Percentiles rank a stretch among this genome's conserved stretches.
Conservation (phyloP, 2,888 invertebrate genomes). For the Lepidocyrtinus sp. region DNA sequence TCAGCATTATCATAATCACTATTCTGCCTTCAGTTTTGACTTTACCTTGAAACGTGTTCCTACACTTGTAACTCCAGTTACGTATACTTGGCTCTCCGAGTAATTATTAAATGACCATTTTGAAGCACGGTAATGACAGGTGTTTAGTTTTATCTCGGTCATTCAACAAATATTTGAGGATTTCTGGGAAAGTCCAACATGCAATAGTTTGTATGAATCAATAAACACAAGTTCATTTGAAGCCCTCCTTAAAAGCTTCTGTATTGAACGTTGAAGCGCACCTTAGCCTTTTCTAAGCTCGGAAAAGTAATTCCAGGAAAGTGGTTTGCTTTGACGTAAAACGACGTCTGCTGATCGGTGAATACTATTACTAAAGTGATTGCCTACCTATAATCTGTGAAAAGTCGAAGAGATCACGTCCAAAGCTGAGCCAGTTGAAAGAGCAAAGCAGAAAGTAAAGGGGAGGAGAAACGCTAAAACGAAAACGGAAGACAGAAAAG, state of each 20-base stretch:
- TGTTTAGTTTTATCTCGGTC: not conserved
- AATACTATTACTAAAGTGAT: not conserved
- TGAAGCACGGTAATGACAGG: not conserved
- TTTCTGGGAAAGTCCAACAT: not conserved
- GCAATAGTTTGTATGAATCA: not conserved
- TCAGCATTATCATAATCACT: not conserved
- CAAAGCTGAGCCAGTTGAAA: too few relatives aligned
- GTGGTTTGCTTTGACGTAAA: slow-evolving; percentile 37
- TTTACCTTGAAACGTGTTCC: not conserved
- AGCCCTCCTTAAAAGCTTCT: not conserved
- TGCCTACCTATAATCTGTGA: not conserved
- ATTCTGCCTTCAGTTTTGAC: not conserved
- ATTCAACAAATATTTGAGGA: not conserved
- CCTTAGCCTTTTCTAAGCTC: not conserved
- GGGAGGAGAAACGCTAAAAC: slow-evolving; percentile 20
- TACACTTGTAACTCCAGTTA: not conserved
- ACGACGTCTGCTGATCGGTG: slow-evolving; percentile 42
- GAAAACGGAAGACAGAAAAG: slow-evolving; percentile 43
- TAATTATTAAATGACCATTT: not conserved
- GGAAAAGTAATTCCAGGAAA: not conserved
- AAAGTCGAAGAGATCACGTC: slow-evolving; percentile 37
- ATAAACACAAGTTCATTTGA: not conserved
- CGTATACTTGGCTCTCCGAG: not conserved
- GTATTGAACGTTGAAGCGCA: not conserved
- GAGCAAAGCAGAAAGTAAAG: slow-evolving; percentile 15